Evolutionary conservation across 2,888 invertebrate genomes (phyloP), one percentile per base, ranked within the genome.

Genomic region (Erannis defoliaria): DNA sequence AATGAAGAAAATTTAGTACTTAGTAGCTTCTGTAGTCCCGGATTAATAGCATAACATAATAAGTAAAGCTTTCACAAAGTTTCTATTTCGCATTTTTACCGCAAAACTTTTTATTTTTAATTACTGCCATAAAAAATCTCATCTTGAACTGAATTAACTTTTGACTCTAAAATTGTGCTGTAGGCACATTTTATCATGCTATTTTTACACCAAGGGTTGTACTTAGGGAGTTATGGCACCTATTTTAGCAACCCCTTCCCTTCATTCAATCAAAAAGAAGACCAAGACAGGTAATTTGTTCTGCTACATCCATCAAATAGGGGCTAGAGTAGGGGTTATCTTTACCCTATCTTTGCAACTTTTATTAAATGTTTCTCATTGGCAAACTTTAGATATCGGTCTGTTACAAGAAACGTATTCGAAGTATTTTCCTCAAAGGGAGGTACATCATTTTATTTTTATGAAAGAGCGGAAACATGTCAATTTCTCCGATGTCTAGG

Each of bases 251-350:
- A 71, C 71, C 71, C 68, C 60, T 68, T 71, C 56, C 58, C 40
- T 64, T 59, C 67, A 67, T 68, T 68, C 71, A 64, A 66, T 71
- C 71, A 71, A 67, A 71, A 68, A 65, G 64, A 65, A 66, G 49
- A 55, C 60, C 68, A 71, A 66, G 67, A 71, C 66, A 68, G 67
- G 68, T 68, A 66, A 71, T 71, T 71, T 68, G 71, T 71, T 71
- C 71, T 62, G 65, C 68, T 63, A 67, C 71, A 71, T 71, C 71
- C 67, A 71, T 71, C 71, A 65, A 57, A 62, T 21, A 14, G 59
- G 64, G 53, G 55, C 31, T 50, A 23, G 46, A 53, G 29, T 45
- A 50, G 61, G 58, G 61, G 57, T 37, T 49, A 55, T 62, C 53
- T 56, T 62, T 62, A 55, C 56, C 60, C 64, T 37, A 54, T 49